Conservation (phyloP, 2,888 invertebrate species). For the Octonoba sinensis region DNA sequence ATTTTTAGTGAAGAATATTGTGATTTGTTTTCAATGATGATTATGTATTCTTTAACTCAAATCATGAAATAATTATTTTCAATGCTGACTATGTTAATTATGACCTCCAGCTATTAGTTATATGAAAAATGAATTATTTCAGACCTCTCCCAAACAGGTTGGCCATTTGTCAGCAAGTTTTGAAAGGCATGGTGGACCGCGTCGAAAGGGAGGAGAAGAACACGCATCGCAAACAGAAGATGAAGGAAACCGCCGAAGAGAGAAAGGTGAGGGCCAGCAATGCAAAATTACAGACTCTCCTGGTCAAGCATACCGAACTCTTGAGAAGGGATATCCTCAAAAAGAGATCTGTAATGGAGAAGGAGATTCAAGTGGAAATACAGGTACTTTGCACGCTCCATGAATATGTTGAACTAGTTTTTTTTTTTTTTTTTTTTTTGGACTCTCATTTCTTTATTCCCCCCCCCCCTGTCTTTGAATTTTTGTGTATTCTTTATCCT, state of each 20-base stretch:
- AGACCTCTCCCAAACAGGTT: constrained; percentile 35
- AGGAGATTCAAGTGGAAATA: constrained; percentile 90
- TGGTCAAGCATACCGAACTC: constrained; percentile 89
- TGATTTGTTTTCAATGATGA: too few species aligned
- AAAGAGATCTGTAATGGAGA: constrained; percentile 86
- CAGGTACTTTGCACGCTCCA: constrained; percentile 73
- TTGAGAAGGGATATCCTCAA: constrained; percentile 93
- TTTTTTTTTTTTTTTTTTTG: too few species aligned
- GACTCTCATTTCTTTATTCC: too few species aligned
- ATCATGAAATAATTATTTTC: too few species aligned
- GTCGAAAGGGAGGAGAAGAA: constrained; percentile 71
- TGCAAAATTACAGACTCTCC: constrained; percentile 79
- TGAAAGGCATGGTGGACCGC: constrained; percentile 70
- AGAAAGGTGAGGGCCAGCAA: constrained; percentile 75
- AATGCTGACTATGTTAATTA: too few species aligned
- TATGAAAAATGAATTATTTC: too few species aligned
- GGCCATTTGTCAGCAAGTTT: constrained; percentile 70
- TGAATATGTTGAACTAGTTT: too few species aligned
- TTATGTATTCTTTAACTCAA: too few species aligned
- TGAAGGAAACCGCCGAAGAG: constrained; percentile 72
- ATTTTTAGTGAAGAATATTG: too few species aligned
- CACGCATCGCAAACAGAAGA: constrained; percentile 69
- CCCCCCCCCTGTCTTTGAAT: too few species aligned
- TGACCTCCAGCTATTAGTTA: too few species aligned
- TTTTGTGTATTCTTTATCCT: too few species aligned